These are phyloP conservation scores for Ochropleura leucogaster DNA, from an alignment of 2,888 invertebrate species.

Conservation along the genomic window DNA sequence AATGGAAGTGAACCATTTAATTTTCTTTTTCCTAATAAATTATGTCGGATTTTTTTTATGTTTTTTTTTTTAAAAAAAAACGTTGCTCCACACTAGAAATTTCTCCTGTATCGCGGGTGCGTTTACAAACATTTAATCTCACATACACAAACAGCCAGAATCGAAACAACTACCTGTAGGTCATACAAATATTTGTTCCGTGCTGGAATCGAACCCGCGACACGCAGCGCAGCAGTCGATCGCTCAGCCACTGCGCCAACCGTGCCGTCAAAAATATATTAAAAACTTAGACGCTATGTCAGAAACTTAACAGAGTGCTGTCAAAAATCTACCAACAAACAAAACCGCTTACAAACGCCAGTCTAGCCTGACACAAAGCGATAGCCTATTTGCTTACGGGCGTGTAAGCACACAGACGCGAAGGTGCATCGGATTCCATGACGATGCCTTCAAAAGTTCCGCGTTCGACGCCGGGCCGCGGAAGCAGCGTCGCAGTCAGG, in stretches of 20 bases:
- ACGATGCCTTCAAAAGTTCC: slow-evolving; percentile 85
- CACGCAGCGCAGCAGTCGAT: too few relatives aligned
- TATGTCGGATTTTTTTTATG: too few relatives aligned
- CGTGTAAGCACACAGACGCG: slow-evolving; percentile 80
- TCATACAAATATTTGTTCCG: too few relatives aligned
- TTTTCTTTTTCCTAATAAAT: not conserved
- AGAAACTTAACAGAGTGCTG: not conserved
- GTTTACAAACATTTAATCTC: too few relatives aligned
- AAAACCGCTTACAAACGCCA: slow-evolving; percentile 39
- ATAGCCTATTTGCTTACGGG: slow-evolving; percentile 84
- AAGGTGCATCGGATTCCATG: slow-evolving; percentile 86
- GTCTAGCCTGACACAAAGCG: slow-evolving; percentile 67
- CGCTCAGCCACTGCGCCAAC: too few relatives aligned
- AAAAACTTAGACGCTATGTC: not conserved
- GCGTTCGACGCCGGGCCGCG: slow-evolving; percentile 78
- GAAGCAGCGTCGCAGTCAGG: slow-evolving; percentile 83
- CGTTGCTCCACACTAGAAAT: too few relatives aligned
- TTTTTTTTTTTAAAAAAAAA: too few relatives aligned
- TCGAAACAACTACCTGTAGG: too few relatives aligned
- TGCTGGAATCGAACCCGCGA: too few relatives aligned
- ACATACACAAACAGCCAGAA: too few relatives aligned
- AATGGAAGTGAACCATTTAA: slow-evolving; percentile 17
- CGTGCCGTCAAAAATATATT: too few relatives aligned
- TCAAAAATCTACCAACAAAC: not conserved
- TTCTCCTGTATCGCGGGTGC: too few relatives aligned